These are phyloP conservation scores for Xanthia icteritia DNA, from an alignment of 2,888 invertebrate species.

Conservation along the genomic window DNA sequence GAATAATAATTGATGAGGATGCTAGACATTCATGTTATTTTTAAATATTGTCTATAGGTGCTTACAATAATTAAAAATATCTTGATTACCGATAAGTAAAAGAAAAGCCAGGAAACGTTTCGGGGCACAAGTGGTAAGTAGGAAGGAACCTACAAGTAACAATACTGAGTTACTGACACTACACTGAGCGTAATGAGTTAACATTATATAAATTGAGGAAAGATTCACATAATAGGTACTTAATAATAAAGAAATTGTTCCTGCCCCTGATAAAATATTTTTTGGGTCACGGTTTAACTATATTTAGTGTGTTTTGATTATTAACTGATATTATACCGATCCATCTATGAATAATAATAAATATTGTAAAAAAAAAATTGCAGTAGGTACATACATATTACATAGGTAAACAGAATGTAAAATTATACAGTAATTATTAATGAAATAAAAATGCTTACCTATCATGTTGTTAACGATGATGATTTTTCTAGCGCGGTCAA, in stretches of 20 bases:
- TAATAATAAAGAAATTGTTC: slow-evolving; percentile 3
- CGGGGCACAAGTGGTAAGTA: background rate
- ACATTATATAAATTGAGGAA: slow-evolving; percentile 9
- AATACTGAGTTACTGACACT: background rate
- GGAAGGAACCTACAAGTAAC: background rate
- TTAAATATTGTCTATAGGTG: background rate
- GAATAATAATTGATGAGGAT: slow-evolving; percentile 5
- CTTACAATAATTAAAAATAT: background rate
- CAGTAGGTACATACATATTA: background rate
- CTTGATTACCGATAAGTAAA: slow-evolving; percentile 6
- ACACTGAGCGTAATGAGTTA: background rate
- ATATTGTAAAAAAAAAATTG: background rate
- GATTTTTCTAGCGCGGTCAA: slow-evolving; percentile 80
- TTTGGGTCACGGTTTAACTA: background rate
- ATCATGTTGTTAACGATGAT: slow-evolving; percentile 85
- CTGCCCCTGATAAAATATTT: too few relatives aligned
- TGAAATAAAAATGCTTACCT: slow-evolving; percentile 79
- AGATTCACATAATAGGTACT: background rate
- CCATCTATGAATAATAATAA: background rate
- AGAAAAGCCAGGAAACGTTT: slow-evolving; percentile 27
- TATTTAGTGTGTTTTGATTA: background rate
- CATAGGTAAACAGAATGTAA: slow-evolving; percentile 9
- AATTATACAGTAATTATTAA: slow-evolving; percentile 17
- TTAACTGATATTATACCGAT: background rate
- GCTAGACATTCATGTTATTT: background rate